Conservation (phyloP, 2,797 vertebrate species). For the Sebastes alutus region DNA sequence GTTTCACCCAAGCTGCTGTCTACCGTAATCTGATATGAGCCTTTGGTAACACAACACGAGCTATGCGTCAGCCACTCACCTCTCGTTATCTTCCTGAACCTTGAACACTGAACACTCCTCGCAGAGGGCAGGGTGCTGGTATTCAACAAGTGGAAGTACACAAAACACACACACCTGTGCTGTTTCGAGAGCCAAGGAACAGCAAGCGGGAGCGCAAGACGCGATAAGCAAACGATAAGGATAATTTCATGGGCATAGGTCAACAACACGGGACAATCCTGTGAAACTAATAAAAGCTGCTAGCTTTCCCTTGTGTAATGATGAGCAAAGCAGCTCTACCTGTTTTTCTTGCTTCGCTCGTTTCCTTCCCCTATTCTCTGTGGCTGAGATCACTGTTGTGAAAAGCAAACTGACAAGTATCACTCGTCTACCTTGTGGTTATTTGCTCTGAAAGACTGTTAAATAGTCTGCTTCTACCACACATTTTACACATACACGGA, state of each 20-base stretch:
- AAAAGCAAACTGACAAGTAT: conserved; percentile 26
- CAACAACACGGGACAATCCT: background rate
- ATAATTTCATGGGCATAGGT: conserved; percentile 23
- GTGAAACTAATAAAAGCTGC: conserved; percentile 32
- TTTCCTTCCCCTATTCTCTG: conserved; percentile 53
- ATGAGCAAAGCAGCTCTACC: conserved; percentile 29
- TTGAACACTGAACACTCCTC: conserved; percentile 71
- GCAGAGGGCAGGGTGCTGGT: conserved; percentile 66
- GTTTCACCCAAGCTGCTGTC: conserved; percentile 69
- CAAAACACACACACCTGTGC: conserved; percentile 18
- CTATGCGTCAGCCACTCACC: conserved; percentile 81
- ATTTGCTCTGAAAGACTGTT: background rate
- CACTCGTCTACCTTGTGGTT: background rate
- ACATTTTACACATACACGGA: background rate
- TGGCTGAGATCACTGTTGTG: background rate
- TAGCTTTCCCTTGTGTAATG: conserved; percentile 34
- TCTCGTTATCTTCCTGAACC: conserved; percentile 82
- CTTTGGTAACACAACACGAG: conserved; percentile 82
- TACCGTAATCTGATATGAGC: conserved; percentile 84
- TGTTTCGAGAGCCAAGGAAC: conserved; percentile 37
- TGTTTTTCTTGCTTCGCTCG: conserved; percentile 50
- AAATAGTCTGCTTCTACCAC: background rate
- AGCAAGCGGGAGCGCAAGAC: background rate
- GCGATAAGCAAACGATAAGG: conserved; percentile 59
- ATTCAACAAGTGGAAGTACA: conserved; percentile 72